A percentile compares a stretch with the other conserved stretches of the same genome.
Conservation (phyloP, 2,888 invertebrate genomes). For the Oscheius sp. region DNA sequence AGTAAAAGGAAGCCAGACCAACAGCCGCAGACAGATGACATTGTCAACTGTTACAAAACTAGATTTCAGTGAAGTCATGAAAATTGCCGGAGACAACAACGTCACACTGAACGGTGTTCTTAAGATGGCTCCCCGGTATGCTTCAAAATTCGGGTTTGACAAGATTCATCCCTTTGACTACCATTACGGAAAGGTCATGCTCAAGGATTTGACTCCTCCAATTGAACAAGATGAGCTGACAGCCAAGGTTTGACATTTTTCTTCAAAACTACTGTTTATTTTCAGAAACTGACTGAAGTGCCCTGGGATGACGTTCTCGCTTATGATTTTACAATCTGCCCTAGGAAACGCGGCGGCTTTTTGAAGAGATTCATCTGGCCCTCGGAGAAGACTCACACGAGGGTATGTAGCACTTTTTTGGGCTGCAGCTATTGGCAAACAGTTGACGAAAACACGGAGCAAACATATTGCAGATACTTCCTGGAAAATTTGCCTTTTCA, state of each 20-base stretch:
- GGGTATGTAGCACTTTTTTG: constrained; percentile 26
- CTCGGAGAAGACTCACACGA: constrained; percentile 40
- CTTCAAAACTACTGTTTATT: not conserved
- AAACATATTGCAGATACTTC: no score
- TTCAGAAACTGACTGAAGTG: constrained; percentile 42
- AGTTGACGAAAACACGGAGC: no score
- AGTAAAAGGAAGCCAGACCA: no score
- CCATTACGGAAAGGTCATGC: constrained; percentile 37
- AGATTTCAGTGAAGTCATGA: constrained; percentile 38
- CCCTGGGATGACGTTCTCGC: constrained; percentile 40
- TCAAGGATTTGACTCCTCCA: constrained; percentile 40
- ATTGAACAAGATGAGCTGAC: constrained; percentile 34
- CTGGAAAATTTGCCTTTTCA: constrained; percentile 17
- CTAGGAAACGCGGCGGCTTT: constrained; percentile 40
- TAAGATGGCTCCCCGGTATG: constrained; percentile 45
- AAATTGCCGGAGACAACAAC: constrained; percentile 44
- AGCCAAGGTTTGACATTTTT: constrained; percentile 22
- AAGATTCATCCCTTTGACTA: constrained; percentile 40
- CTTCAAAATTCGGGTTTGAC: constrained; percentile 43
- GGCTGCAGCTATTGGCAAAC: no score
- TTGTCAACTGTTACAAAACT: no score
- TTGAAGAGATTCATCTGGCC: constrained; percentile 41
- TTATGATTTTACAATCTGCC: constrained; percentile 46
- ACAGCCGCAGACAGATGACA: no score
- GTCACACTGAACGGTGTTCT: constrained; percentile 42